A percentile compares a stretch with the other conserved stretches of the same genome.
These are phyloP conservation scores for Caenorhabditis sinica DNA, from an alignment of 2,888 invertebrate species.

Conservation along the genomic window DNA sequence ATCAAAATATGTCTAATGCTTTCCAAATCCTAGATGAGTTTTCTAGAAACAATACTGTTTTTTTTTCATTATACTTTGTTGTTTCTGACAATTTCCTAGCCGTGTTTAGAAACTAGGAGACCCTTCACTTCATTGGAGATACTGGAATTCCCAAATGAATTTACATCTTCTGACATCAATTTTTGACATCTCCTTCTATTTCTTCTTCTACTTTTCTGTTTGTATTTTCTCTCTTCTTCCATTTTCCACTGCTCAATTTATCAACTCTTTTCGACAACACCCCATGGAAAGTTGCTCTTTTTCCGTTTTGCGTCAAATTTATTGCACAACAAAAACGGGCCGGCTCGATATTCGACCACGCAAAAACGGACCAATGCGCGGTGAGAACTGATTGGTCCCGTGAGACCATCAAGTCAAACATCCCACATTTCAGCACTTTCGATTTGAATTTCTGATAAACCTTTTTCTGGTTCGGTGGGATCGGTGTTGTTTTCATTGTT, in stretches of 20 bases:
- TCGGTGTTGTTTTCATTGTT: slow-evolving; percentile 35
- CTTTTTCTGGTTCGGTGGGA: not conserved
- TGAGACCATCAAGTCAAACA: slow-evolving; percentile 19
- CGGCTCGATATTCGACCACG: slow-evolving; percentile 3
- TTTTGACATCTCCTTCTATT: slow-evolving; percentile 48
- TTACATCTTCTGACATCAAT: slow-evolving; percentile 24
- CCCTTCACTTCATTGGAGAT: slow-evolving; percentile 29
- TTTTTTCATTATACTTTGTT: not conserved
- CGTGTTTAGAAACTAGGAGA: too few relatives aligned
- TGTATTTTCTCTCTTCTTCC: not conserved
- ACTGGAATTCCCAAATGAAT: slow-evolving; percentile 52
- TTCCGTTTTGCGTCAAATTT: slow-evolving; percentile 55
- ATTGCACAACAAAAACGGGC: slow-evolving; percentile 52
- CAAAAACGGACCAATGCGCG: slow-evolving; percentile 1
- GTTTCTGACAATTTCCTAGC: not conserved
- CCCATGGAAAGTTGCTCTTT: slow-evolving; percentile 45
- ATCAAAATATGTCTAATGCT: not conserved
- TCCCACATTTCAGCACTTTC: slow-evolving; percentile 62
- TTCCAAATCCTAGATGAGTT: too few relatives aligned
- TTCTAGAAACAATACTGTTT: too few relatives aligned
- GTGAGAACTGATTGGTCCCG: slow-evolving; percentile 53
- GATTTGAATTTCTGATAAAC: slow-evolving; percentile 40
- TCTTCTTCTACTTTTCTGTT: slow-evolving; percentile 13
- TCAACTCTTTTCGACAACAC: slow-evolving; percentile 51
- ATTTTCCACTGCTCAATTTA: slow-evolving; percentile 45